Conservation (phyloP, 2,113 vertebrate species). For the Onychostoma macrolepis region DNA sequence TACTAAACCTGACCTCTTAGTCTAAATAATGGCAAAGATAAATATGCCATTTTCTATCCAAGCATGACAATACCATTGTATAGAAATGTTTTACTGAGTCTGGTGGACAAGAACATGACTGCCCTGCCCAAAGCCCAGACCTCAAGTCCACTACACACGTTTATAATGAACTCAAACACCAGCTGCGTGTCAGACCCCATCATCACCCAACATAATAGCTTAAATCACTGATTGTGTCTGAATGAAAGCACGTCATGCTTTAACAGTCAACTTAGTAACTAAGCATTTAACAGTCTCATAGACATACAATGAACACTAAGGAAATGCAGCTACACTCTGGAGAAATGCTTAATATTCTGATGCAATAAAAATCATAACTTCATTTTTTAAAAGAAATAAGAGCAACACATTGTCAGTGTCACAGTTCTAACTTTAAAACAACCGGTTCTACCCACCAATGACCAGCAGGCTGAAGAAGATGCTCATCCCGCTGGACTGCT, state of each 20-base stretch:
- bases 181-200: not conserved
- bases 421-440: too few relatives aligned
- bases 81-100: not conserved
- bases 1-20: not conserved
- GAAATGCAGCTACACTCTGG: too few relatives aligned
- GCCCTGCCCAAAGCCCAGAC: not conserved
- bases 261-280: too few relatives aligned
- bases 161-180: not conserved
- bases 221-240: not conserved
- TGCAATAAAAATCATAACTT: too few relatives aligned
- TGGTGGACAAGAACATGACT: not conserved
- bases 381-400: too few relatives aligned
- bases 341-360: not conserved
- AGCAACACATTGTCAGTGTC: too few relatives aligned
- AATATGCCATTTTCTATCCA: not conserved
- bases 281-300: not conserved
- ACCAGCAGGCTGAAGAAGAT: conserved; percentile 98
- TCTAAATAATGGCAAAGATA: not conserved
- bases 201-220: not conserved
- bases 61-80: not conserved
- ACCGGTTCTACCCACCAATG: conserved; percentile 71
- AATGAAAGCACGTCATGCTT: too few relatives aligned
- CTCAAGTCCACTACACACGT: not conserved
- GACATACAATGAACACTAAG: not conserved
- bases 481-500: conserved; percentile 96